Evolutionary conservation across 2,113 vertebrate genomes (phyloP).

Genomic region (Neopipo cinnamomea): DNA sequence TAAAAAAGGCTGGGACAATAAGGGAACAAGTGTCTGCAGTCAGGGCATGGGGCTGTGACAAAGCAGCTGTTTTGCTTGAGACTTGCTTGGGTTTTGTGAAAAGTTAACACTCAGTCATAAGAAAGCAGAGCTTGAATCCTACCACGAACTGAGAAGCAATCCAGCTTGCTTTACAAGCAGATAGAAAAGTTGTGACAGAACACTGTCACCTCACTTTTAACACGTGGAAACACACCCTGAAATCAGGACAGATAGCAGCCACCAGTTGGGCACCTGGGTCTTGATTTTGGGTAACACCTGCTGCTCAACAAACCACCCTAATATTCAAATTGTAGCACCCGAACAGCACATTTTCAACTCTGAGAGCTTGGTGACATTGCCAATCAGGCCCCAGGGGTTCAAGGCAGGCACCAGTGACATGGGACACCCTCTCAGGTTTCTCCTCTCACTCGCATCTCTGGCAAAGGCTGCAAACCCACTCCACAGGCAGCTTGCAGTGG

Average conservation of each 20-base stretch:
- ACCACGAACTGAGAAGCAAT: not conserved
- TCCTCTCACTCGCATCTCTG: rapidly evolving
- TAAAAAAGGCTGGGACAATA: rapidly evolving
- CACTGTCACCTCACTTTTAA: not conserved
- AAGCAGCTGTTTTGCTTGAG: not conserved
- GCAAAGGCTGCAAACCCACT: not conserved
- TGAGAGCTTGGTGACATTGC: not conserved
- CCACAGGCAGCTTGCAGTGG: not conserved
- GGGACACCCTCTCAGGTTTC: not conserved
- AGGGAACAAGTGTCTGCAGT: not conserved
- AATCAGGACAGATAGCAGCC: not conserved
- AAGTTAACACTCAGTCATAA: not conserved
- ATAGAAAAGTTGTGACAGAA: not conserved
- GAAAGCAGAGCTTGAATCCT: not conserved
- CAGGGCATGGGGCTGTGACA: not conserved
- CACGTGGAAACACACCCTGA: not conserved
- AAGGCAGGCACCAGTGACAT: not conserved
- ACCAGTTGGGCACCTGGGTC: not conserved
- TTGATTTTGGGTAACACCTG: not conserved
- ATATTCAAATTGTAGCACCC: not conserved
- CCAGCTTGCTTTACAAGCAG: not conserved
- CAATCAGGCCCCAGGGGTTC: not conserved
- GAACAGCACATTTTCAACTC: not conserved
- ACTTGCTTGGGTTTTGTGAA: not conserved
- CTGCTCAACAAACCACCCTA: not conserved